These are phyloP conservation scores for Drosophila seguyi DNA, from an alignment of 1,140 invertebrate genomes.

Conservation along the genomic window DNA sequence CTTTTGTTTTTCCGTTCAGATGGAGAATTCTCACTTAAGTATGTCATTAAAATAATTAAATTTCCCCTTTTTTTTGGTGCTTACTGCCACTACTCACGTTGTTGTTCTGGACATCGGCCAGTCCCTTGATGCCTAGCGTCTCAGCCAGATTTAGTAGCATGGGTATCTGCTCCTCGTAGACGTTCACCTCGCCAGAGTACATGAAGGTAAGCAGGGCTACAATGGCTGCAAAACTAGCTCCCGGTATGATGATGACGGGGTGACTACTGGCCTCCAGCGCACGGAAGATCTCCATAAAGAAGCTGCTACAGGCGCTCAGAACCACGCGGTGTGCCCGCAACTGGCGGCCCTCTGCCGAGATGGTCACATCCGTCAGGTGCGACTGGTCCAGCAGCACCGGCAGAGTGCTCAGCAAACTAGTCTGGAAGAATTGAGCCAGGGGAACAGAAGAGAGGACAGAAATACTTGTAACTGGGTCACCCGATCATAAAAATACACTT, in stretches of 20 bases:
- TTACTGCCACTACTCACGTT: constrained; percentile 86
- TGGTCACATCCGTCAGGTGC: constrained; percentile 94
- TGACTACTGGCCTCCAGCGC: constrained; percentile 90
- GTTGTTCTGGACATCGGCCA: constrained; percentile 90
- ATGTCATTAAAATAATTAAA: not conserved
- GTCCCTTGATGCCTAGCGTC: constrained; percentile 93
- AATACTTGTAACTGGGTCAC: constrained; percentile 42
- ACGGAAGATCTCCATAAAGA: constrained; percentile 95
- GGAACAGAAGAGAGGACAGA: constrained; percentile 10
- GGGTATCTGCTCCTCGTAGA: constrained; percentile 92
- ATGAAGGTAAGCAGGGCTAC: constrained; percentile 95
- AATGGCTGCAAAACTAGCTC: constrained; percentile 92
- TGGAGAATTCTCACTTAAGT: no score
- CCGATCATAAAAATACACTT: constrained; percentile 58
- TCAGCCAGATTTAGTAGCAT: constrained; percentile 93
- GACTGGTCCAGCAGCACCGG: constrained; percentile 93
- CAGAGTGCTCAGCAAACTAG: constrained; percentile 93
- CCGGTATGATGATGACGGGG: constrained; percentile 93
- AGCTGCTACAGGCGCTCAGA: constrained; percentile 95
- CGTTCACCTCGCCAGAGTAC: constrained; percentile 96
- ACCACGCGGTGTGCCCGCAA: constrained; percentile 94
- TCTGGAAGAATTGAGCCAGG: constrained; percentile 80
- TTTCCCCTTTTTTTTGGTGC: not conserved
- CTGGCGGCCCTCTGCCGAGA: constrained; percentile 92
- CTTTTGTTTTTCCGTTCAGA: no score